Base-by-base conservation (phyloP, 2,888 invertebrate genomes). In the Xanthostigma xanthostigma region DNA sequence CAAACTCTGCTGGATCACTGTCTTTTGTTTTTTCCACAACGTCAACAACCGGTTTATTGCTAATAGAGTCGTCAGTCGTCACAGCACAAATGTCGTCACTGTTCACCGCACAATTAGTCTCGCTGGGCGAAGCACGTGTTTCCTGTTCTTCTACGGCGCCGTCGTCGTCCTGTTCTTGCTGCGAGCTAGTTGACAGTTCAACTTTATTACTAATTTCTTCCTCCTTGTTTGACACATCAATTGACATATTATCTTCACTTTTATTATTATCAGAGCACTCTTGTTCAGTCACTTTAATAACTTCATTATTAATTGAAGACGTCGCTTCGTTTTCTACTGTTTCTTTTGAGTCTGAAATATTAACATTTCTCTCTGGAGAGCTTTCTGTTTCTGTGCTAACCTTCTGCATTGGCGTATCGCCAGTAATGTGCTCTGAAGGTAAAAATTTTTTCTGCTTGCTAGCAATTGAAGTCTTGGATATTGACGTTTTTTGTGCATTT, bases 111-210 rank as follows among this genome's bases (percentile, higher is more conserved):
- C 27, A 27, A 27, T 27, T 27, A 27, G 5, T 27, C 5, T 27
- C 27, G 3, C 6, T 27, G 27, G 8, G 8, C 8, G 27, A 8
- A 5, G 27, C 27, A 27, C 27, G 6, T 10, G 63, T 64, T 48
- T 65, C 64, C 46, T 60, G 55, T 9, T 53, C 53, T 46, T 50
- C 37, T 17, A 11, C 17, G 14, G 41, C 40, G 34, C 45, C 36
- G 36, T 48, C 41, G 42, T 51, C 53, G 46, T 49, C 47, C 11
- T 44, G 38, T 35, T 33, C 12, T 40, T 40, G 17, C 44, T 35
- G 46, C 51, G 44, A 44, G 51, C 36, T 47, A 54, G 35, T 49
- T 27, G 27, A 27, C 27, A 27, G 27, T 27, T 27, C 27, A 27
- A 6, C 6, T 27, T 27, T 27, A 27, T 27, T 27, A 27, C 27